Conservation (phyloP, 2,888 invertebrate species). For the Deroplatys truncata region DNA sequence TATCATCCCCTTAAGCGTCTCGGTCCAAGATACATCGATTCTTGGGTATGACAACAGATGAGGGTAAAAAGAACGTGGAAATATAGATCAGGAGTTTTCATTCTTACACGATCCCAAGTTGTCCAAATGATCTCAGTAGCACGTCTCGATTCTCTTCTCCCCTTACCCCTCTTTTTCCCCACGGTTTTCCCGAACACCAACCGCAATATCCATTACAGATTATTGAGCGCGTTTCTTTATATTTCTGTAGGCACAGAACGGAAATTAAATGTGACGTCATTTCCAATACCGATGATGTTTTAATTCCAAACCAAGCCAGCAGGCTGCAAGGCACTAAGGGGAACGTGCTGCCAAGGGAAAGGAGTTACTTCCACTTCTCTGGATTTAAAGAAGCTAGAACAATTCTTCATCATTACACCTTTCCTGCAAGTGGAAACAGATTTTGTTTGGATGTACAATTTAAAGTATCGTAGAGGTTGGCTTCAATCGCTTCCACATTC, state of each 20-base stretch:
- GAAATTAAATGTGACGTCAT: constrained; percentile 10
- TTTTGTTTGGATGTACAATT: too few species aligned
- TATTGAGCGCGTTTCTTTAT: constrained; percentile 5
- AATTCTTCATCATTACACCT: neutral
- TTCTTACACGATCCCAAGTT: neutral
- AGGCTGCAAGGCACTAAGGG: neutral
- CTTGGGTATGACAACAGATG: neutral
- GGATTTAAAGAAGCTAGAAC: neutral
- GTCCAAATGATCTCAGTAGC: neutral
- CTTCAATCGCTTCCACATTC: too few species aligned
- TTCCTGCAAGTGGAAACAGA: too few species aligned
- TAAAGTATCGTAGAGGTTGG: too few species aligned
- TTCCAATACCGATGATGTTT: constrained; percentile 7
- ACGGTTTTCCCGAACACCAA: neutral
- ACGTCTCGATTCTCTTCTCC: neutral
- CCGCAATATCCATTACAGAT: constrained; percentile 3
- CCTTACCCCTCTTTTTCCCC: neutral
- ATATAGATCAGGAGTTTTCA: neutral
- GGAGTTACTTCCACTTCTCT: neutral
- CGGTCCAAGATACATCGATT: neutral
- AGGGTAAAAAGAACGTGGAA: neutral
- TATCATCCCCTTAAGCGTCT: neutral
- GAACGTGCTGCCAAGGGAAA: neutral
- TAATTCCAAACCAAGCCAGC: neutral
- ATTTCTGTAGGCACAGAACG: neutral